Evolutionary conservation across 1,140 invertebrate genomes (phyloP), one percentile per base, ranked within the genome.

Genomic region (Asobara japonica): DNA sequence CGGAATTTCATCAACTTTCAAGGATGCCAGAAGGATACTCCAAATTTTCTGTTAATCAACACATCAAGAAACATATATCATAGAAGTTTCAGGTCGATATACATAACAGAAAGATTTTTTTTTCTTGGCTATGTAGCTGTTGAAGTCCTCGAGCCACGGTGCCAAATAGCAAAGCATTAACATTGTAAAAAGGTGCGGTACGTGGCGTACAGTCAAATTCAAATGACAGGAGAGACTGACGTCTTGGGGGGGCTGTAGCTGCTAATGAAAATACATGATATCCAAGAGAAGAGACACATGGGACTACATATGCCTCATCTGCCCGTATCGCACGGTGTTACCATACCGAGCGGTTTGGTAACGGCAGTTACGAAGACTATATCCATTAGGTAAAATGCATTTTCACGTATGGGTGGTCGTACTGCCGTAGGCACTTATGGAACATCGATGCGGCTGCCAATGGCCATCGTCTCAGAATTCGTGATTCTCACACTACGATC

Each of bases 211-310:
- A 18, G 41, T 56, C 13, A 25, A 25, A 56, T 56, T 56, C 8
- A 56, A 56, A 10, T 56, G 20, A 18, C 20, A 13, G 45, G 51
- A 27, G 51, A 56, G 13, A 56, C 51, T 18, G 18, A 25, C 51
- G 51, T 56, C 41, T 45, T 45, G 13, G 36, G 41, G 41, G 41
- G 51, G 31, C 31, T 56, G 51, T 27, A 56, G 22, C n/a, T 22
- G 51, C 22, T 56, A 56, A 56, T 56, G 51, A 56, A 56, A 56
- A 56, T 56, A 27, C 51, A 56, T 56, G 51, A 56, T 56, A 56
- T 56, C 51, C 20, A 18, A 22, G 20, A 51, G 45, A 56, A 10
- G 51, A 56, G 51, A 56, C 51, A 56, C 51, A 56, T 56, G 51
- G 51, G 51, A 25, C 18, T 56, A 56, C 51, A 56, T 27, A 56